Evolutionary conservation across 2,888 invertebrate genomes (phyloP), one percentile per base, ranked within the genome.

Genomic region (Eristalinus aeneus): DNA sequence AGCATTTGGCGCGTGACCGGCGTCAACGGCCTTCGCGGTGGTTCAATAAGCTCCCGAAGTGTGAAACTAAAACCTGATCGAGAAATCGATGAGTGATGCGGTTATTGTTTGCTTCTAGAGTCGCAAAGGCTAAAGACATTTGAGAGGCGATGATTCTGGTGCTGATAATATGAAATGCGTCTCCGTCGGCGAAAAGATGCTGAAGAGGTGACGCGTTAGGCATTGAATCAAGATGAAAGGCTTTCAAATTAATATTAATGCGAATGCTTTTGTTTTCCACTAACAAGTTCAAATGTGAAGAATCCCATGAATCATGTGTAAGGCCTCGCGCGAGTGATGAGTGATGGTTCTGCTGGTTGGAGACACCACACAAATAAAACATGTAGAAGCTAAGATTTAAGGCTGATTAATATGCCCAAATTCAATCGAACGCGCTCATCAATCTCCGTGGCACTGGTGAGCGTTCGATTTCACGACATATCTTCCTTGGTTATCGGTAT

Each of bases 51-150:
- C 22, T 32, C 27, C 11, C n/a, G 46, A 9, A 53, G 23, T 56
- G 73, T 23, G 36, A 27, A 5, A 54, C 54, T 54, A 58, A 64
- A 71, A 71, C 34, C 56, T 23, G 22, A 20, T 46, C 34, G n/a
- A 54, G 64, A 75, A 27, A 16, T 58, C 31, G 65, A 75, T 58
- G 56, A 64, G 65, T 58, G 36, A 58, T 46, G 39, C 39, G 39
- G 39, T 46, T 65, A 31, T 46, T 27, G 58, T 67, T 39, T 46
- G 58, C 39, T 46, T 46, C 39, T 46, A 58, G 46, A 53, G n/a
- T 39, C n/a, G 16, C n/a, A 61, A 23, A 63, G 20, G 39, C 39
- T 16, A n/a, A 63, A 32, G 27, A 9, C 23, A 27, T 23, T 58
- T 53, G n/a, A n/a, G 39, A 46, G n/a, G 1, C 39, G n/a, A 46